These are phyloP conservation scores for Brenthis hecate DNA, from an alignment of 2,888 invertebrate genomes.

Conservation along the genomic window DNA sequence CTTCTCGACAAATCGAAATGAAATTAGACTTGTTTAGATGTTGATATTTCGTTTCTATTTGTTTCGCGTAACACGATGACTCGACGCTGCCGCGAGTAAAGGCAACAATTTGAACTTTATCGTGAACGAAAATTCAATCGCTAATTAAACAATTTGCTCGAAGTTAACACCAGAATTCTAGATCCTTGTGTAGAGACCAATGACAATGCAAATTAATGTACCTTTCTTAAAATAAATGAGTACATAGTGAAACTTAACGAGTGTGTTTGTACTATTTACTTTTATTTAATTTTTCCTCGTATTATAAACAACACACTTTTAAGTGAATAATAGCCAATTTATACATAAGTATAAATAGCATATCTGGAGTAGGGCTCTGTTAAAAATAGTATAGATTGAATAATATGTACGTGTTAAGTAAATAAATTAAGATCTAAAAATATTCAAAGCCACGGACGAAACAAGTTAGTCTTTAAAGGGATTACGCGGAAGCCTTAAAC, in stretches of 20 bases:
- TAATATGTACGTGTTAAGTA: conserved; percentile 16
- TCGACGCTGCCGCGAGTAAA: neutral
- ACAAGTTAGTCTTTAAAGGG: conserved; percentile 62
- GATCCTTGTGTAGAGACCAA: neutral
- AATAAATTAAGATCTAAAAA: conserved; percentile 35
- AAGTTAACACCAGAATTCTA: neutral
- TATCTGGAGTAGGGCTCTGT: neutral
- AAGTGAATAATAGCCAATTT: neutral
- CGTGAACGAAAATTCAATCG: neutral
- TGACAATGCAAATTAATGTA: too few species aligned
- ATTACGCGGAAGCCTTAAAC: conserved; percentile 75
- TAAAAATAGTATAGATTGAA: conserved; percentile 11
- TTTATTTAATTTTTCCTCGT: too few species aligned
- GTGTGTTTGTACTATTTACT: too few species aligned
- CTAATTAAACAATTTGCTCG: conserved; percentile 3
- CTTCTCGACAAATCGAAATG: neutral
- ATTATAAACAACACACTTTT: too few species aligned
- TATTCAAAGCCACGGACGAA: conserved; percentile 36
- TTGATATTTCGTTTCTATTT: conserved; percentile 11
- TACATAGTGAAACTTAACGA: too few species aligned
- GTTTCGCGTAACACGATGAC: neutral
- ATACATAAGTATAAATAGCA: neutral
- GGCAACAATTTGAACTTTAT: conserved; percentile 6
- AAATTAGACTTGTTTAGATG: conserved; percentile 12
- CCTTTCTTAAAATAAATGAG: too few species aligned